These are phyloP conservation scores for Drosophila yakuba DNA, from an alignment of 1,140 invertebrate species.

Conservation along the genomic window DNA sequence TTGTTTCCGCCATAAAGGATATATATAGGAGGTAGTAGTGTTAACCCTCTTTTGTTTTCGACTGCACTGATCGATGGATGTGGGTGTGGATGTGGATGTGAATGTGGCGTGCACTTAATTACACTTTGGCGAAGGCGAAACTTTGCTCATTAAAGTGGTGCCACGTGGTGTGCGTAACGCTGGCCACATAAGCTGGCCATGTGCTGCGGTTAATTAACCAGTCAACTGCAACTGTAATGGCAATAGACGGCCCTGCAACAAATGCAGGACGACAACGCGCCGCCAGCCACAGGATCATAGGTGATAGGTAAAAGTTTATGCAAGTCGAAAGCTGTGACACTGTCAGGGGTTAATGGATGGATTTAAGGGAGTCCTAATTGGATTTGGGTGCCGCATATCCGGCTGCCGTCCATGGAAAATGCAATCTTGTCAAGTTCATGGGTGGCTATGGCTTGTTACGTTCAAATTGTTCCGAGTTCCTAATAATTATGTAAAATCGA, in stretches of 20 bases:
- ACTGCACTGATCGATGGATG: conserved; percentile 31
- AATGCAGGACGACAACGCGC: conserved; percentile 5
- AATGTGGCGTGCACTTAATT: conserved; percentile 65
- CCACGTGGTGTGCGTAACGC: conserved; percentile 55
- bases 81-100: not conserved
- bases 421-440: not conserved
- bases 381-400: not conserved
- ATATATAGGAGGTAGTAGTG: not conserved
- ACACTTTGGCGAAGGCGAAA: conserved; percentile 57
- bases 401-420: too few species aligned
- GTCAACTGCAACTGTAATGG: conserved; percentile 44
- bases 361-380: conserved; percentile 3
- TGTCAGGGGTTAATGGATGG: not conserved
- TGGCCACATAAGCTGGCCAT: conserved; percentile 42
- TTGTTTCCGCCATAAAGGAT: conserved; percentile 19
- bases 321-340: conserved; percentile 13
- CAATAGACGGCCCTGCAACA: conserved; percentile 6
- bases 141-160: conserved; percentile 74
- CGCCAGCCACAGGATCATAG: conserved; percentile 35
- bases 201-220: conserved; percentile 59
- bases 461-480: not conserved
- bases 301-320: conserved; percentile 26
- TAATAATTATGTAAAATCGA: not conserved
- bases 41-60: conserved; percentile 7
- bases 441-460: not conserved